phyloP scores from a whole-genome alignment of 2,113 vertebrate species.

The Leptobrachium ailaonicum region DNA sequence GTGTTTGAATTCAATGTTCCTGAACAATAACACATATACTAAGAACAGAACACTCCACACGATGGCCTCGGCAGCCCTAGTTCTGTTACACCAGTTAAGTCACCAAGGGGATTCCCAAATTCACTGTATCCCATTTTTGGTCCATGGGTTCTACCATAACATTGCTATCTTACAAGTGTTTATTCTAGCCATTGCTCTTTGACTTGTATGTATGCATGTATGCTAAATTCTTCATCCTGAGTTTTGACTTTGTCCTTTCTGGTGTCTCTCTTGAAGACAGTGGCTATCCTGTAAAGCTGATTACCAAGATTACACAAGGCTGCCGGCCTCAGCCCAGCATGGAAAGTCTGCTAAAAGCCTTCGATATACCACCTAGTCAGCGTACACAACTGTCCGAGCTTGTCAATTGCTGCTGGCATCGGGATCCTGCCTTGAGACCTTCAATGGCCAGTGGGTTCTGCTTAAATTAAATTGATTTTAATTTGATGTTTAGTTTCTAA shows the following conservation, averaged over 20 bases:
- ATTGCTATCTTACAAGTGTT: too few relatives aligned
- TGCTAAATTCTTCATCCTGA: too few relatives aligned
- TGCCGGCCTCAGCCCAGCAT: slow-evolving; percentile 52
- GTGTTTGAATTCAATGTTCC: too few relatives aligned
- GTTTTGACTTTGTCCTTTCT: too few relatives aligned
- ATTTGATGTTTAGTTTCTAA: too few relatives aligned
- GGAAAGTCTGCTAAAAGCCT: neutral
- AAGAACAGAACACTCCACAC: too few relatives aligned
- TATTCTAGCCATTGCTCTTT: neutral
- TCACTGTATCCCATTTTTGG: too few relatives aligned
- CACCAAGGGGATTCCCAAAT: too few relatives aligned
- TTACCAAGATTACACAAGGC: slow-evolving; percentile 47
- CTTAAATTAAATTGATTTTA: neutral
- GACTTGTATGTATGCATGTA: neutral
- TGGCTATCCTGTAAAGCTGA: slow-evolving; percentile 39
- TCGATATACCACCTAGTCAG: slow-evolving; percentile 17
- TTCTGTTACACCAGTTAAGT: too few relatives aligned
- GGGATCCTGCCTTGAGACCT: slow-evolving; percentile 55
- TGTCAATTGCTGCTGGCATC: slow-evolving; percentile 59
- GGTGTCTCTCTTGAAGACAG: neutral
- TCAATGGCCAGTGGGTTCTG: slow-evolving; percentile 44
- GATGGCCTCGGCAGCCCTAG: too few relatives aligned
- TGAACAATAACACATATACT: too few relatives aligned
- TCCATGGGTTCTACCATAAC: too few relatives aligned
- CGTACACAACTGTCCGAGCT: slow-evolving; percentile 51